These are phyloP conservation scores for Ranitomeya variabilis DNA, from an alignment of 2,113 vertebrate genomes.

Conservation along the genomic window DNA sequence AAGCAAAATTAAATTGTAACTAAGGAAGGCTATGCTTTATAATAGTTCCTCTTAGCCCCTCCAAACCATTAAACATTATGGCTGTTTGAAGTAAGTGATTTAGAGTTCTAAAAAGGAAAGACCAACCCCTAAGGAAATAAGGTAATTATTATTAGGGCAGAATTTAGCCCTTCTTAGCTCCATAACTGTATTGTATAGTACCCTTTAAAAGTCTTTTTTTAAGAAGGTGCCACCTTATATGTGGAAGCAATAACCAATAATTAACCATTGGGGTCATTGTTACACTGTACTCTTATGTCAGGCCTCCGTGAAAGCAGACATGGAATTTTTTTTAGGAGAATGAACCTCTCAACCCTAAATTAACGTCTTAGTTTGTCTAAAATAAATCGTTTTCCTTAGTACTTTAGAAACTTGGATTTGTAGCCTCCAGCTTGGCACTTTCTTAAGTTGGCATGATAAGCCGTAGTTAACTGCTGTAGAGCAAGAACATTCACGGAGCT, in stretches of 20 bases:
- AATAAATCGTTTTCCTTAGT: background rate
- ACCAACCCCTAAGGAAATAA: no score
- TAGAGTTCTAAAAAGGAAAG: no score
- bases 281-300: background rate
- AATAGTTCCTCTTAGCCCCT: no score
- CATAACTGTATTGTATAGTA: background rate
- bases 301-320: background rate
- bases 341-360: background rate
- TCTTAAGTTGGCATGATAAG: conserved; percentile 21
- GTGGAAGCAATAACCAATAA: background rate
- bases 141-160: no score
- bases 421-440: conserved; percentile 3
- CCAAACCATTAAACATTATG: no score
- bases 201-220: background rate
- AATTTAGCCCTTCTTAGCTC: background rate
- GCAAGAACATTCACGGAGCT: conserved; percentile 4
- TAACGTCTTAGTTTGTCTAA: background rate
- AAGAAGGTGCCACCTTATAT: background rate
- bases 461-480: conserved; percentile 31
- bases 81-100: no score
- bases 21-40: no score
- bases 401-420: background rate
- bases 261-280: background rate
- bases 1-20: no score
- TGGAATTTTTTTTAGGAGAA: background rate